Conservation (phyloP, 2,113 vertebrate species). For the Urocolius indicus region DNA sequence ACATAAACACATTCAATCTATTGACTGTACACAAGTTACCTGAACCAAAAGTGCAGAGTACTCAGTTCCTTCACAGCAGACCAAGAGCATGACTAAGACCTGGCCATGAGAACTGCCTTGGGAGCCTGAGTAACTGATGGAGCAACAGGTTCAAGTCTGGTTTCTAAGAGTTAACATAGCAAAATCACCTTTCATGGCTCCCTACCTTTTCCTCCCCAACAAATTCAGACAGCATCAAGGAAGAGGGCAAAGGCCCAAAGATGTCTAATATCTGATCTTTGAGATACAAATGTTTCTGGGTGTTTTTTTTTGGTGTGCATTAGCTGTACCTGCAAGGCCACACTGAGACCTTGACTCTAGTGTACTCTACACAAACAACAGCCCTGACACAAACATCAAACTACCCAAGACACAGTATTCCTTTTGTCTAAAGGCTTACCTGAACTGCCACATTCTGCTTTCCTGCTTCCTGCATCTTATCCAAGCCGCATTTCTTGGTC, state of each 20-base stretch:
- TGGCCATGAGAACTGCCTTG: accelerated
- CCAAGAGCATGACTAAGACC: background rate
- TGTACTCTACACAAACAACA: background rate
- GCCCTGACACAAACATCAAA: background rate
- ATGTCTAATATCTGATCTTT: background rate
- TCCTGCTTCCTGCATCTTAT: conserved; percentile 83
- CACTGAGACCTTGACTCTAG: background rate
- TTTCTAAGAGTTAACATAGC: background rate
- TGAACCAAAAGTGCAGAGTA: background rate
- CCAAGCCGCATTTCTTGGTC: conserved; percentile 84
- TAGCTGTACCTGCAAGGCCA: background rate
- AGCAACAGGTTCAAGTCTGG: background rate
- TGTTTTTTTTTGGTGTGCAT: background rate
- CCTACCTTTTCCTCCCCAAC: background rate
- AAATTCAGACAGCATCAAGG: background rate
- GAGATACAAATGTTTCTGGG: background rate
- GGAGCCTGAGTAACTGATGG: background rate
- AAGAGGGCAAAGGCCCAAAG: background rate
- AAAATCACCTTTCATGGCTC: background rate
- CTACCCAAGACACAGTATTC: background rate
- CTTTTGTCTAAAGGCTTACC: conserved; percentile 75
- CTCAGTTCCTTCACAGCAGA: background rate
- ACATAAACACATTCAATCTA: background rate
- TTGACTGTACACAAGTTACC: background rate
- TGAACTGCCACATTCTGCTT: conserved; percentile 88